Conservation (phyloP, 2,888 invertebrate species). For the Sthenelais limicola region DNA sequence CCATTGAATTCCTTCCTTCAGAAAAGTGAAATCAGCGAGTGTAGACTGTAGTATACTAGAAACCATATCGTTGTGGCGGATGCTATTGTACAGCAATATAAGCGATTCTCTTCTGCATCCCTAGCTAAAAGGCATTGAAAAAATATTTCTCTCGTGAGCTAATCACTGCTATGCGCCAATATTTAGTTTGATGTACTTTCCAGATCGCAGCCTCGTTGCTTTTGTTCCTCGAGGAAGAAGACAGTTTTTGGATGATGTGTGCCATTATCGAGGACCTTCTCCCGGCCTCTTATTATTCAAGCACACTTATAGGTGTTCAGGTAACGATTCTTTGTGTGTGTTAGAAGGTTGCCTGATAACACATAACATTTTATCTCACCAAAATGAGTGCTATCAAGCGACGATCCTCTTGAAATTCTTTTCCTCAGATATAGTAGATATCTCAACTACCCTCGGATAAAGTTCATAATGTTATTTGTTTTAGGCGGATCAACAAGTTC, state of each 20-base stretch:
- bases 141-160: too few species aligned
- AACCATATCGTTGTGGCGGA: too few species aligned
- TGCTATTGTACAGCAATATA: too few species aligned
- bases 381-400: background rate
- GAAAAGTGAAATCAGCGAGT: too few species aligned
- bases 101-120: too few species aligned
- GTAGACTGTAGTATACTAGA: too few species aligned
- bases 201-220: slow-evolving; percentile 91
- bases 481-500: slow-evolving; percentile 96
- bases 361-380: background rate
- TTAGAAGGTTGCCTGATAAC: background rate
- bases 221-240: slow-evolving; percentile 96
- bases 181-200: slow-evolving; percentile 39
- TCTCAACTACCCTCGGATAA: too few species aligned
- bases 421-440: too few species aligned
- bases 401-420: too few species aligned
- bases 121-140: too few species aligned
- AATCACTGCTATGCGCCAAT: too few species aligned
- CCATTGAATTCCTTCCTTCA: too few species aligned
- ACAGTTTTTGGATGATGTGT: slow-evolving; percentile 99
- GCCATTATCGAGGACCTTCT: slow-evolving; percentile 98
- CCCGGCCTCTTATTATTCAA: slow-evolving; percentile 97
- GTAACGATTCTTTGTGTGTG: slow-evolving; percentile 51
- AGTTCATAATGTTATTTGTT: background rate
- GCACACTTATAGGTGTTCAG: slow-evolving; percentile 83